These are phyloP conservation scores for Odontocolon sp. DNA, from an alignment of 2,888 invertebrate species.

Conservation along the genomic window DNA sequence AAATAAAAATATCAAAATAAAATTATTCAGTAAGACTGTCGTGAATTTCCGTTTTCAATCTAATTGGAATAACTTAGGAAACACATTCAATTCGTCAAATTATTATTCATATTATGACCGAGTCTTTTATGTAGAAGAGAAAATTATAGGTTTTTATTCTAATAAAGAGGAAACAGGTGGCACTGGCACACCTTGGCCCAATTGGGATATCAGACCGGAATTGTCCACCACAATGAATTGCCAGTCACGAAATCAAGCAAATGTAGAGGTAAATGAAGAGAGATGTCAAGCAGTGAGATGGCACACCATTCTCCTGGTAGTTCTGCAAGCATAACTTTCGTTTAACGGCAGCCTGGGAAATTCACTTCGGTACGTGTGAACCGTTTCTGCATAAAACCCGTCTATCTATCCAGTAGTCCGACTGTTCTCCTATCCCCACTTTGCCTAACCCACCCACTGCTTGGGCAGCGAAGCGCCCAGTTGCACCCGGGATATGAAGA, in stretches of 20 bases:
- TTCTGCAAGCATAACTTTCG: neutral
- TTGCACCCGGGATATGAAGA: slow-evolving; percentile 4
- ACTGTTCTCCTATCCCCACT: neutral
- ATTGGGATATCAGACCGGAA: slow-evolving; percentile 18
- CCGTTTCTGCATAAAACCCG: slow-evolving; percentile 5
- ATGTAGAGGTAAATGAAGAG: neutral
- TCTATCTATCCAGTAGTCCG: neutral
- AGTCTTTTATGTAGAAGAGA: slow-evolving; percentile 7
- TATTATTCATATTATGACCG: neutral
- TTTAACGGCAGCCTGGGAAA: slow-evolving; percentile 10
- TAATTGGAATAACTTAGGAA: no score
- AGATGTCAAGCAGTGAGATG: neutral
- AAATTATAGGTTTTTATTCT: neutral
- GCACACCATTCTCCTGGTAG: neutral
- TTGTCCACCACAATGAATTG: neutral
- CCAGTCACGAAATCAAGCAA: neutral
- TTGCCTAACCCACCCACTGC: neutral
- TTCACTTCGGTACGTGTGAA: slow-evolving; percentile 35
- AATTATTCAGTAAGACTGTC: no score
- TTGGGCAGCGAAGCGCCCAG: neutral
- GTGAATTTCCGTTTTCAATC: no score
- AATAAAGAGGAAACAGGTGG: no score
- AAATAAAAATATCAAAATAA: no score
- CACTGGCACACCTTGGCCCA: neutral
- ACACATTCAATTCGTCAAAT: no score